Base-by-base conservation (phyloP, 2,888 invertebrate genomes). In the Napeogenes sylphis region DNA sequence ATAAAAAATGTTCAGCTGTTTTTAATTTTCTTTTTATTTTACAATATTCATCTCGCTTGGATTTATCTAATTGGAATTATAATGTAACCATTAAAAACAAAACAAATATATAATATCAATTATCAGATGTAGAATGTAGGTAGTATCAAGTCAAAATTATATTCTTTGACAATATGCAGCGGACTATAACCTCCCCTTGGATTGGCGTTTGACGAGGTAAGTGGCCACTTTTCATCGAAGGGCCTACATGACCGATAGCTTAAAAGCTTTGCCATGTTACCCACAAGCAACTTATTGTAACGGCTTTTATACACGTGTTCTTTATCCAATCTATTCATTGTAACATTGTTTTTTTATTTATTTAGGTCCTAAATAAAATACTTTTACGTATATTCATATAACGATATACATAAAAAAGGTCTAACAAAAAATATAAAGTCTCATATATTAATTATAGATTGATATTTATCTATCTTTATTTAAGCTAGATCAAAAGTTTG, bases 181-280 rank as follows among this genome's bases (percentile, higher is more conserved):
- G 45, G 59, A 65, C 56, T 69, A 64, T 72, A 65, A 62, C 70
- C 70, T 68, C 63, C 66, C 64, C 65, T 73, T 67, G 77, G 85
- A 86, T 85, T 86, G 86, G 83, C 87, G 72, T 82, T 83, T 88
- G 90, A 89, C 87, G 84, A 82, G 82, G 79, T 85, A 89, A 89
- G 88, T 88, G 87, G 86, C 79, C 82, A 87, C 85, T 87, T 87
- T 85, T 85, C 86, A 86, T 84, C 82, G 81, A 81, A 83, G 79
- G 85, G 82, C 80, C 79, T 75, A 76, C 79, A 80, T 87, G 87
- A 88, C 83, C 86, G 87, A 89, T 86, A 81, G 79, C 76, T 81
- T 87, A 81, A 90, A 85, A 89, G 88, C 88, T 81, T 89, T 87
- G 77, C 85, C 84, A 73, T 89, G 90, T 90, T 80, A 75, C 80